These are phyloP conservation scores for Helicoverpa assulta DNA, from an alignment of 2,888 invertebrate genomes.

Conservation along the genomic window DNA sequence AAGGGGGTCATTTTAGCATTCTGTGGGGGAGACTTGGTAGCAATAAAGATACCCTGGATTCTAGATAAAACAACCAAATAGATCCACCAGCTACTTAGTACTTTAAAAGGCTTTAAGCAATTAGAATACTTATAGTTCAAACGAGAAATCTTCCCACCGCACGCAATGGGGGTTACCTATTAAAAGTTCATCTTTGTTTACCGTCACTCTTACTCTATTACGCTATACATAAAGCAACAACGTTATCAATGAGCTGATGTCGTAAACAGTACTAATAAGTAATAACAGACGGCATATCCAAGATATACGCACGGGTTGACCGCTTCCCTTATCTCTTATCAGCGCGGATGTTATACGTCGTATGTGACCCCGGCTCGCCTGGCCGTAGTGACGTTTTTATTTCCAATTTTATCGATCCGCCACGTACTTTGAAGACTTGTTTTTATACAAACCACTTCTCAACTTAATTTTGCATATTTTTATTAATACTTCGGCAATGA, in stretches of 20 bases:
- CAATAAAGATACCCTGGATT: background rate
- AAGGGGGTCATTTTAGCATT: conserved; percentile 19
- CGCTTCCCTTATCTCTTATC: conserved; percentile 75
- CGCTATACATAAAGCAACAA: conserved; percentile 18
- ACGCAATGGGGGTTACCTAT: conserved; percentile 12
- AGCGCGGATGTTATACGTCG: conserved; percentile 72
- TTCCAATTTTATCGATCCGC: conserved; percentile 45
- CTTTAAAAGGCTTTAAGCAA: background rate
- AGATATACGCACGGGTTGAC: conserved; percentile 74
- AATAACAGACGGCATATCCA: conserved; percentile 67
- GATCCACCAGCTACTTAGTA: background rate
- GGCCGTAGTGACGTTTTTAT: conserved; percentile 67
- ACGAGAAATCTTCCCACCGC: background rate
- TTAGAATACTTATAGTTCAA: background rate
- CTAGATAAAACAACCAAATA: no score
- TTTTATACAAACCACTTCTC: conserved; percentile 17
- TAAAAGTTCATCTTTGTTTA: conserved; percentile 29
- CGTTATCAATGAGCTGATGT: conserved; percentile 77
- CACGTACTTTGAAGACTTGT: conserved; percentile 27
- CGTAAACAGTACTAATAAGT: conserved; percentile 71
- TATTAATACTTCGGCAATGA: conserved; percentile 47
- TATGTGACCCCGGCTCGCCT: conserved; percentile 71
- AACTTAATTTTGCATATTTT: conserved; percentile 37
- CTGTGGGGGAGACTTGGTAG: background rate
- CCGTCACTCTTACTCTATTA: conserved; percentile 3